A percentile compares a stretch with the other conserved stretches of the same genome.
phyloP scores from a whole-genome alignment of 2,888 invertebrate species.

The Trichogramma evanescens region DNA sequence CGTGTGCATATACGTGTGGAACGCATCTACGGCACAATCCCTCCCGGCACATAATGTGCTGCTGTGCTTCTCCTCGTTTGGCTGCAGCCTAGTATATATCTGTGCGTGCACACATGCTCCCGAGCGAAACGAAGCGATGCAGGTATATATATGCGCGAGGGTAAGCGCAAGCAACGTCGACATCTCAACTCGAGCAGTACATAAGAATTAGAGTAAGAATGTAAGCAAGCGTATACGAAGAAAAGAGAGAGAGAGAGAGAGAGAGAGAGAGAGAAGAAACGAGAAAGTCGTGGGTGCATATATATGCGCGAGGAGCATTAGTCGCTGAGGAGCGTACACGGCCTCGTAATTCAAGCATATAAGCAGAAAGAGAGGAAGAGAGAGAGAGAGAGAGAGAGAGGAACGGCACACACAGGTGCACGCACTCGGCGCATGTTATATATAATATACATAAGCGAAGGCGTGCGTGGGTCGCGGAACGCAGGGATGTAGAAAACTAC shows the following conservation, averaged over 20 bases:
- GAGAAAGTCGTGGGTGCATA: not conserved
- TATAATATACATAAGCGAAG: slow-evolving; percentile 20
- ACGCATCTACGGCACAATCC: too few species aligned
- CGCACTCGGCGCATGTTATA: slow-evolving; percentile 3
- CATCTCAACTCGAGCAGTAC: not conserved
- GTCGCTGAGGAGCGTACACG: too few species aligned
- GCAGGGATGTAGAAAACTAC: too few species aligned
- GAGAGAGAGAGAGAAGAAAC: not conserved
- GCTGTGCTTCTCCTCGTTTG: too few species aligned
- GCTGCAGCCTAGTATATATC: too few species aligned
- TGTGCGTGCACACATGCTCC: too few species aligned
- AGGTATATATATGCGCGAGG: not conserved
- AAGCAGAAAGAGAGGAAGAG: not conserved
- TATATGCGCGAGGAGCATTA: too few species aligned
- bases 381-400: slow-evolving; percentile 10
- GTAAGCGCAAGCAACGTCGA: not conserved
- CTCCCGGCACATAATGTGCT: too few species aligned
- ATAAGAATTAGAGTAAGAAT: not conserved
- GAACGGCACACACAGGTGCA: not conserved
- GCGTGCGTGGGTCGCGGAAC: too few species aligned
- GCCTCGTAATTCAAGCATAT: not conserved
- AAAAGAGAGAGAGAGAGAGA: not conserved
- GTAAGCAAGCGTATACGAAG: not conserved
- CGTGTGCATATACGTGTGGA: not conserved
- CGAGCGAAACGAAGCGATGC: slow-evolving; percentile 8